These are phyloP conservation scores for Timema cristinae DNA, from an alignment of 2,888 invertebrate species.

Conservation along the genomic window DNA sequence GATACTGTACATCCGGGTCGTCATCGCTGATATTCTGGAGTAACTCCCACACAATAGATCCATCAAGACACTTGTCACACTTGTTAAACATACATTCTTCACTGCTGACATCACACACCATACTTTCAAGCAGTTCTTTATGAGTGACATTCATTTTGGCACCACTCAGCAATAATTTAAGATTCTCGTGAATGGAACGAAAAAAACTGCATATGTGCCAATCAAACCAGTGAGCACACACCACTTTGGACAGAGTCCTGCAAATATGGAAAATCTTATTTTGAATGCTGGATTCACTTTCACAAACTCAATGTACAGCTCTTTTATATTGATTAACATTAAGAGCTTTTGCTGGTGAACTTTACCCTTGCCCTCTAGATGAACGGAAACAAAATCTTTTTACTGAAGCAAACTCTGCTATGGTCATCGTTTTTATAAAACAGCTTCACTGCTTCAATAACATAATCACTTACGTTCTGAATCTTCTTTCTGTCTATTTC, in stretches of 20 bases:
- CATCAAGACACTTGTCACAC: neutral
- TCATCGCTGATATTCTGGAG: neutral
- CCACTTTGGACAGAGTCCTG: slow-evolving; percentile 30
- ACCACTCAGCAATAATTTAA: slow-evolving; percentile 33
- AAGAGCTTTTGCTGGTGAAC: slow-evolving; percentile 17
- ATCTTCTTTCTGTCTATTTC: slow-evolving; percentile 22
- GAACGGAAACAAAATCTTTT: slow-evolving; percentile 30
- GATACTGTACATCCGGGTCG: neutral
- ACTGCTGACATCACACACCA: slow-evolving; percentile 19
- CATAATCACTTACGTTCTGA: slow-evolving; percentile 25
- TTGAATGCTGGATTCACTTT: slow-evolving; percentile 21
- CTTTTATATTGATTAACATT: slow-evolving; percentile 14
- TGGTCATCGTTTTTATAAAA: slow-evolving; percentile 26
- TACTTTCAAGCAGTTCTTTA: slow-evolving; percentile 16
- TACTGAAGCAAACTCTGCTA: slow-evolving; percentile 31
- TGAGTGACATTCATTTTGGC: slow-evolving; percentile 17
- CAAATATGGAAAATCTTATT: slow-evolving; percentile 33
- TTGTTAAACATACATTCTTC: slow-evolving; percentile 20
- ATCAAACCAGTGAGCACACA: slow-evolving; percentile 32
- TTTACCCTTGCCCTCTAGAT: neutral
- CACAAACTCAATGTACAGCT: slow-evolving; percentile 28
- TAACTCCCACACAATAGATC: neutral
- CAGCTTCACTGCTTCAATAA: slow-evolving; percentile 16
- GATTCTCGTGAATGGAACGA: slow-evolving; percentile 33
- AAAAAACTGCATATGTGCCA: slow-evolving; percentile 34